A percentile compares a stretch with the other conserved stretches of the same genome.
phyloP scores from a whole-genome alignment of 1,140 invertebrate species.

The Drosophila sp. region DNA sequence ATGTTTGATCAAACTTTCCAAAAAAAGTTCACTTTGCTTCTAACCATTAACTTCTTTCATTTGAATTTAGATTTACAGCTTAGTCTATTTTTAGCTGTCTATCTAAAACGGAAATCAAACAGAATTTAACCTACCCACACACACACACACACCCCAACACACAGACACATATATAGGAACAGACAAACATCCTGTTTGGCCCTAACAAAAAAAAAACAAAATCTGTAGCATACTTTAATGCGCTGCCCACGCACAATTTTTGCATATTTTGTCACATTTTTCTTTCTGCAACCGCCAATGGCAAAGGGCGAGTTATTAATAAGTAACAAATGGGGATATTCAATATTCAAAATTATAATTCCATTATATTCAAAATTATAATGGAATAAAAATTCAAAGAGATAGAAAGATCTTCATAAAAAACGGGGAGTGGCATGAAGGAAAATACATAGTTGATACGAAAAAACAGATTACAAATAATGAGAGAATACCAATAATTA shows the following conservation, averaged over 20 bases:
- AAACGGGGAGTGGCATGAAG: too few species aligned
- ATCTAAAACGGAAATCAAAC: conserved; percentile 56
- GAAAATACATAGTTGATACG: too few species aligned
- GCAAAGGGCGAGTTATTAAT: background rate
- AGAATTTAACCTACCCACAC: conserved; percentile 29
- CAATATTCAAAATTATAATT: background rate
- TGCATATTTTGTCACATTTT: conserved; percentile 8
- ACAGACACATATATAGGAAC: background rate
- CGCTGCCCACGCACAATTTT: conserved; percentile 27
- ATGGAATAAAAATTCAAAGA: background rate
- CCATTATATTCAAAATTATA: background rate
- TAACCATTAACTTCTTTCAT: conserved; percentile 1
- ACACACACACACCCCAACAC: conserved; percentile 5
- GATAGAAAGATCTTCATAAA: background rate
- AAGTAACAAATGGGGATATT: background rate
- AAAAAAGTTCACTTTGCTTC: conserved; percentile 25
- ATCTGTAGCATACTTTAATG: conserved; percentile 53
- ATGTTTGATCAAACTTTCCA: conserved; percentile 35
- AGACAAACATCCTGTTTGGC: conserved; percentile 3
- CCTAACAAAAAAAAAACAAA: conserved; percentile 13
- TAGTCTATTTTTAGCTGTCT: conserved; percentile 38
- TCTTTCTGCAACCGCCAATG: conserved; percentile 9
- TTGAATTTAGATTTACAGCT: conserved; percentile 35
- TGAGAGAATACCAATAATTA: too few species aligned
- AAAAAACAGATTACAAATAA: too few species aligned